Percentiles rank a stretch among this genome's conserved stretches.
These are phyloP conservation scores for Phymorhynchus buccinoides DNA, from an alignment of 1,140 invertebrate species.

Conservation along the genomic window DNA sequence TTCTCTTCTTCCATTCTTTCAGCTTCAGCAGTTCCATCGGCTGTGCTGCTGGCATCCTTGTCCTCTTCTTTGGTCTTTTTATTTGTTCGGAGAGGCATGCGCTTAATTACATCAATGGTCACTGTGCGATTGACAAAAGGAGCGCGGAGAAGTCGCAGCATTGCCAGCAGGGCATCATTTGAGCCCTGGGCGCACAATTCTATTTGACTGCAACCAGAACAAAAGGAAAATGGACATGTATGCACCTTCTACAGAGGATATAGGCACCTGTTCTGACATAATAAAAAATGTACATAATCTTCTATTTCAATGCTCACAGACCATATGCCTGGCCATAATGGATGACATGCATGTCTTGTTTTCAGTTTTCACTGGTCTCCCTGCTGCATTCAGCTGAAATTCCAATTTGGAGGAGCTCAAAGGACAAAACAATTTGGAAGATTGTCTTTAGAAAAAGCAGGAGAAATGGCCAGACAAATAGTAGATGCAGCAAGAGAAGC, in stretches of 20 bases:
- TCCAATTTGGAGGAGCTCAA: no score
- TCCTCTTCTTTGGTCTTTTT: neutral
- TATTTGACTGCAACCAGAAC: slow-evolving; percentile 6
- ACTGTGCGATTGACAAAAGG: slow-evolving; percentile 20
- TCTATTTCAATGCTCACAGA: no score
- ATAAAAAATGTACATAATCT: no score
- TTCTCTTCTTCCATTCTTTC: neutral
- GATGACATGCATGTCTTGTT: no score
- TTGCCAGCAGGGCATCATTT: slow-evolving; percentile 9
- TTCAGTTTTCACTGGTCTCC: no score
- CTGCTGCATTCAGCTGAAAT: no score
- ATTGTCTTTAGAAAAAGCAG: no score
- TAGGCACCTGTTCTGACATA: neutral
- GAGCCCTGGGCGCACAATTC: slow-evolving; percentile 29
- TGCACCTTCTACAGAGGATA: neutral
- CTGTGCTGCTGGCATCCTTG: neutral
- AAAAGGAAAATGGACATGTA: neutral
- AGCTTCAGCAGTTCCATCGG: neutral
- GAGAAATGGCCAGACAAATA: no score
- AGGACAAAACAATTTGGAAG: no score
- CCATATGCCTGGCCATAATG: no score
- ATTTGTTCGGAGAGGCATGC: neutral
- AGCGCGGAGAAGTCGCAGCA: slow-evolving; percentile 27
- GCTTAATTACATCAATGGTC: slow-evolving; percentile 25
- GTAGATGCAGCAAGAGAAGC: no score